phyloP scores from a whole-genome alignment of 1,140 invertebrate genomes.

The Habropoda laboriosa region DNA sequence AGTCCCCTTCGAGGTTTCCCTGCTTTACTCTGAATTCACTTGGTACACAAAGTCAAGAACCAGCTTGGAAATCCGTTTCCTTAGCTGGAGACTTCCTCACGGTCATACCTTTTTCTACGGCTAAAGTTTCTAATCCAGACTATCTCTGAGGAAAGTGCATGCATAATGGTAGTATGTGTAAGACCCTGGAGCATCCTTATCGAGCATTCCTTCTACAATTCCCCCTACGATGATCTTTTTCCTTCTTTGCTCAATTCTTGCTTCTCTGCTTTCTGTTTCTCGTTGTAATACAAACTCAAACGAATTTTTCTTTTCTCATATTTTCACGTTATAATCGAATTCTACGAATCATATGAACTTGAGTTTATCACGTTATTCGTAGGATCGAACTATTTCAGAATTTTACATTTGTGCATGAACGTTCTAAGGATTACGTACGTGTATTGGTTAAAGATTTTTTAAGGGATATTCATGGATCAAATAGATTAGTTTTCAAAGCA shows the following conservation, averaged over 20 bases:
- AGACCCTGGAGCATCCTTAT: constrained; percentile 50
- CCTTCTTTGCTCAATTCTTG: constrained; percentile 2
- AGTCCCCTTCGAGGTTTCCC: background rate
- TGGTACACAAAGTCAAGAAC: constrained; percentile 20
- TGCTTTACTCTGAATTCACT: background rate
- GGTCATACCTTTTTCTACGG: constrained; percentile 35
- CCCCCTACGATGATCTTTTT: constrained; percentile 15
- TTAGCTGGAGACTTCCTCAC: constrained; percentile 41
- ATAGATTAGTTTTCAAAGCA: too few species aligned
- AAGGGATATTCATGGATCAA: background rate
- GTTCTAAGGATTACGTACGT: background rate
- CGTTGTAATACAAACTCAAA: constrained; percentile 18
- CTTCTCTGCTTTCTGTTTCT: background rate
- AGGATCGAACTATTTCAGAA: constrained; percentile 13
- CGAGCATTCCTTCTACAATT: constrained; percentile 66
- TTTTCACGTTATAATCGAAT: constrained; percentile 52
- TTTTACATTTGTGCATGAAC: constrained; percentile 33
- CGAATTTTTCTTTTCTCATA: constrained; percentile 10
- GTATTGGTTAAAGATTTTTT: background rate
- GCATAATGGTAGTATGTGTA: constrained; percentile 61
- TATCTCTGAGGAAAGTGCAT: constrained; percentile 54
- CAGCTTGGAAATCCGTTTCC: constrained; percentile 39
- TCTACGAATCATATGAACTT: constrained; percentile 46
- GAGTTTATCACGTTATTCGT: constrained; percentile 48
- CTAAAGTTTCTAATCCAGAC: constrained; percentile 65